phyloP scores from a whole-genome alignment of 2,888 invertebrate species.

The Thecocarcelia acutangulata region DNA sequence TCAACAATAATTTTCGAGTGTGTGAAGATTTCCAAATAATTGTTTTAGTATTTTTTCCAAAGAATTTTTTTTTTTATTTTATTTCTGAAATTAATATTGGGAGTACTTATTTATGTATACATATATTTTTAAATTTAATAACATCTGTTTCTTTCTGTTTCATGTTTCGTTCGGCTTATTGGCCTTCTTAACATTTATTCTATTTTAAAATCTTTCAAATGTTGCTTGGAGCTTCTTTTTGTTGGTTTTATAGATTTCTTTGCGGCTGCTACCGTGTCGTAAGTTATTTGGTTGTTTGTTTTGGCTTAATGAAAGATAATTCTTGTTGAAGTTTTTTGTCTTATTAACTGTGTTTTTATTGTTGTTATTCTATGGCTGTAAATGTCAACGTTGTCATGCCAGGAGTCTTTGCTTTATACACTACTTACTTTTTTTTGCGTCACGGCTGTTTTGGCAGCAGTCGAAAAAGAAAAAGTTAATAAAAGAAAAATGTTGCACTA shows the following conservation, averaged over 20 bases:
- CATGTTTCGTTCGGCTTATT: slow-evolving; percentile 17
- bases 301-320: slow-evolving; percentile 55
- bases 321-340: slow-evolving; percentile 53
- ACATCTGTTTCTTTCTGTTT: not conserved
- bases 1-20: slow-evolving; percentile 24
- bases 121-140: too few relatives aligned
- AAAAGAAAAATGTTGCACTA: slow-evolving; percentile 33
- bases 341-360: slow-evolving; percentile 14
- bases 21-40: slow-evolving; percentile 25
- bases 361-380: slow-evolving; percentile 38
- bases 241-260: slow-evolving; percentile 1
- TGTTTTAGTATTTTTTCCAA: not conserved
- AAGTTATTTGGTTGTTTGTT: slow-evolving; percentile 34
- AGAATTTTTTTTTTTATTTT: not conserved
- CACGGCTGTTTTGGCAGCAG: slow-evolving; percentile 28
- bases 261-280: slow-evolving; percentile 36
- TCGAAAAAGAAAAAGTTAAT: slow-evolving; percentile 27
- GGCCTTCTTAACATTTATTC: slow-evolving; percentile 27
- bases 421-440: slow-evolving; percentile 10
- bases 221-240: slow-evolving; percentile 31
- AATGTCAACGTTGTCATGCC: slow-evolving; percentile 66
- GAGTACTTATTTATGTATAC: not conserved
- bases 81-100: slow-evolving; percentile 7
- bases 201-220: slow-evolving; percentile 22
- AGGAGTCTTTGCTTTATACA: slow-evolving; percentile 34